A percentile compares a stretch with the other conserved stretches of the same genome.
Conservation (phyloP, 2,888 invertebrate genomes). For the Incurvaria masculella region DNA sequence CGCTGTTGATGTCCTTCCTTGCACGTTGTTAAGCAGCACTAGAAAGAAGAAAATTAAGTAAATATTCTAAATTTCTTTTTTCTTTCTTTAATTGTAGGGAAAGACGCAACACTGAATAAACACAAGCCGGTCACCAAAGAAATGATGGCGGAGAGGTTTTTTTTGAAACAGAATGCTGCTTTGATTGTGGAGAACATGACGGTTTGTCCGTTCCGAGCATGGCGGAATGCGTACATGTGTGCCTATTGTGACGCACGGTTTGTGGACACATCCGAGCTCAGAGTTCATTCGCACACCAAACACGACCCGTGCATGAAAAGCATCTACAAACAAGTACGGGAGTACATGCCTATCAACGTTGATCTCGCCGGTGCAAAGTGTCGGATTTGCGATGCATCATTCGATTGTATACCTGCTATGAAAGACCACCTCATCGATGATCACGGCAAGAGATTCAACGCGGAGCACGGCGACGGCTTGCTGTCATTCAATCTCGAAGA, state of each 20-base stretch:
- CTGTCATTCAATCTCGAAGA: constrained; percentile 38
- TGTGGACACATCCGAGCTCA: neutral
- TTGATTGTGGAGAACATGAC: neutral
- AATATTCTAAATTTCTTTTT: no score
- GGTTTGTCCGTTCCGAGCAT: neutral
- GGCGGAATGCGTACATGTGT: neutral
- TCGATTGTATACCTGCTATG: constrained; percentile 27
- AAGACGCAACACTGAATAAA: no score
- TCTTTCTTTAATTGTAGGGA: no score
- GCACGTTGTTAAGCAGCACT: no score
- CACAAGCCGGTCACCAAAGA: no score
- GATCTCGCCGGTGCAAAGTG: constrained; percentile 36
- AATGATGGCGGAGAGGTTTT: neutral
- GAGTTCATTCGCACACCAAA: neutral
- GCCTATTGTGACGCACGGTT: neutral
- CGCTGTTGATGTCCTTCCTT: no score
- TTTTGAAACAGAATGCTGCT: neutral
- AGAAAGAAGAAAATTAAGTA: no score
- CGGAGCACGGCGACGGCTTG: constrained; percentile 34
- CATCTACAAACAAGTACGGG: constrained; percentile 44
- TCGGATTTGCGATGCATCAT: constrained; percentile 27
- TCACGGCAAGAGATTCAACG: constrained; percentile 34
- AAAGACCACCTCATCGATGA: constrained; percentile 27
- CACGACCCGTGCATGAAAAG: constrained; percentile 25
- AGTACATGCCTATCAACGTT: constrained; percentile 43